Base-by-base conservation (phyloP, 2,113 vertebrate genomes). In the Semnornis frantzii region DNA sequence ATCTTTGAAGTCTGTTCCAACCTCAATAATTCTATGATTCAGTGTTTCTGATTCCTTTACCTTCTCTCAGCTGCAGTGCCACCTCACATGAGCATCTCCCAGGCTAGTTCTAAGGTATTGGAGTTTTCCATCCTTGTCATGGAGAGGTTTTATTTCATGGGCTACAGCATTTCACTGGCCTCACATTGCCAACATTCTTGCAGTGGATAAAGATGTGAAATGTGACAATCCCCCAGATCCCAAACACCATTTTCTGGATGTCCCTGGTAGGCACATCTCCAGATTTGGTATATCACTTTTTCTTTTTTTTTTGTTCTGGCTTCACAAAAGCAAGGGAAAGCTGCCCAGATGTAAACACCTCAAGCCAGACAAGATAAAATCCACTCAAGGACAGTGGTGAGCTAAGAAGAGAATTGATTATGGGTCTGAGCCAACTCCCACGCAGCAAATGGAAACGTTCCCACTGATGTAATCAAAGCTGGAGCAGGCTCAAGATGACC, bases 381-480 rank as follows among this genome's bases (percentile, higher is more conserved):
- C 72, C 33, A 52, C 37, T 19, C 5, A 1, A 92, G 72, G 82
- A 85, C 12, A 4, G 72, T 2, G 5, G 31, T 71, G 85, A 91
- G 33, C 52, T 87, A 50, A 74, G 83, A 76, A 62, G 17, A 85
- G n/a, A 48, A 48, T 58, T 58, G 28, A 81, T 46, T 85, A 39
- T 80, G 44, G 14, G 62, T 80, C 91, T 92, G 82, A 83, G 93
- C 93, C 93, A 94, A 55, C 58, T 95, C 69, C 81, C 84, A 89
- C 14, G 2, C 75, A 94, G 48, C 44, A 59, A 75, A 85, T 72
- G 85, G 91, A 93, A 95, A 83, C 4, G 68, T 89, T 95, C 94
- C 85, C 89, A 74, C 64, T 94, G 89, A 94, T 80, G 87, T 87
- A 94, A 93, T 91, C 87, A 58, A 82, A 65, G 62, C 62, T 95